Percentiles rank a stretch among this genome's conserved stretches.
These are phyloP conservation scores for Cavia porcellus DNA, from an alignment of 2,113 vertebrate genomes.

Conservation along the genomic window DNA sequence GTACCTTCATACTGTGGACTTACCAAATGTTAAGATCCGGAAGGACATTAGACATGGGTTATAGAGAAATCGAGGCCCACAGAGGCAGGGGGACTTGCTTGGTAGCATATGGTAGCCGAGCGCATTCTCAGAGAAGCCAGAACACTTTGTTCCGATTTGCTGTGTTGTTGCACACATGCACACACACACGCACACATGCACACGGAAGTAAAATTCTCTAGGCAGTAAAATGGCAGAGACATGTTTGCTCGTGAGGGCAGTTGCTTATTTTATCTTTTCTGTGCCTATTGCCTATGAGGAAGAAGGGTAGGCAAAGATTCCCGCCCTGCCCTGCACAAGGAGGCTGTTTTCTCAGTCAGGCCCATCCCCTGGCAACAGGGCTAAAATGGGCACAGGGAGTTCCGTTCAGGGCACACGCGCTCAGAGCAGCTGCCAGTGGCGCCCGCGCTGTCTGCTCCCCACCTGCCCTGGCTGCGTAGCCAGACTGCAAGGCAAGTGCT, in stretches of 20 bases:
- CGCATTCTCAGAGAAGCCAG: background rate
- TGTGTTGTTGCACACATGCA: background rate
- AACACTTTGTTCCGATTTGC: background rate
- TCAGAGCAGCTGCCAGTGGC: conserved; percentile 34
- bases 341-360: conserved; percentile 46
- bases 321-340: conserved; percentile 64
- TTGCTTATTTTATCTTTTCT: conserved; percentile 52
- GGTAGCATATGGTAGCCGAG: background rate
- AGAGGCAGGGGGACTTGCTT: background rate
- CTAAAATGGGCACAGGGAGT: conserved; percentile 65
- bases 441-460: background rate
- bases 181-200: rapidly evolving
- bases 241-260: conserved; percentile 38
- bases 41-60: background rate
- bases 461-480: conserved; percentile 68
- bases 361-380: conserved; percentile 66
- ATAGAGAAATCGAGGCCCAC: background rate
- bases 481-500: conserved; percentile 19
- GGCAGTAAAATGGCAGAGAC: background rate
- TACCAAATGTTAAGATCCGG: background rate
- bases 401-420: conserved; percentile 9
- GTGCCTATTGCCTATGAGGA: conserved; percentile 1
- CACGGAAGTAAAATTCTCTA: background rate
- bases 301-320: conserved; percentile 1
- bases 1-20: background rate